phyloP scores from a whole-genome alignment of 2,797 vertebrate species.

The Arnoldichthys spilopterus region DNA sequence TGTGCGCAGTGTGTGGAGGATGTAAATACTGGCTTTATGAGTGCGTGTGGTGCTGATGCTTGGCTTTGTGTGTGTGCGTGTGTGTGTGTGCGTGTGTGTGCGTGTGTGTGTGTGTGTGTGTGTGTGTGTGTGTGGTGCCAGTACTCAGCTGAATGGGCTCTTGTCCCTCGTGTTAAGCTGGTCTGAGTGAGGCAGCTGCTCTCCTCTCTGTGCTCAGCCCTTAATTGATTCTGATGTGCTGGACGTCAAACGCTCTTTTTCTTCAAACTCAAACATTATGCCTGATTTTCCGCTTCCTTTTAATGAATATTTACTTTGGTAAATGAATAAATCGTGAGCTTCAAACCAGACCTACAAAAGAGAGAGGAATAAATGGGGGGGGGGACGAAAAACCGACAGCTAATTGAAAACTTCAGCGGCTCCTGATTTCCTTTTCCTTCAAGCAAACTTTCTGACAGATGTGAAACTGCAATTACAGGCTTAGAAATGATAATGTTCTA shows the following conservation, averaged over 20 bases:
- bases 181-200: slow-evolving; percentile 49
- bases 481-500: slow-evolving; percentile 46
- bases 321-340: slow-evolving; percentile 48
- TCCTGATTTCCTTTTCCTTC: slow-evolving; percentile 44
- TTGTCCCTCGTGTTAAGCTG: slow-evolving; percentile 49
- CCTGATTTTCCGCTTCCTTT: slow-evolving; percentile 50
- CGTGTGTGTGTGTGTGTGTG: slow-evolving; percentile 28
- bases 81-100: slow-evolving; percentile 5
- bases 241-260: slow-evolving; percentile 46
- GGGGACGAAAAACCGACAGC: slow-evolving; percentile 3
- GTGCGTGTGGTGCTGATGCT: slow-evolving; percentile 15
- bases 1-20: neutral
- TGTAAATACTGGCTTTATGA: slow-evolving; percentile 26
- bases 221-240: slow-evolving; percentile 56
- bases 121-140: slow-evolving; percentile 39
- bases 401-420: slow-evolving; percentile 45
- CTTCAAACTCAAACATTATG: slow-evolving; percentile 54
- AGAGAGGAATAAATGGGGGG: neutral
- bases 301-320: slow-evolving; percentile 44
- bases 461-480: slow-evolving; percentile 42
- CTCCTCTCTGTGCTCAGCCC: slow-evolving; percentile 38
- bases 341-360: slow-evolving; percentile 28
- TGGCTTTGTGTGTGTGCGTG: no score
- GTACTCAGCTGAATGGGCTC: slow-evolving; percentile 47
- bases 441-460: slow-evolving; percentile 50